Evolutionary conservation across 2,888 invertebrate genomes (phyloP), one percentile per base, ranked within the genome.

Genomic region (Heteropelma amictum): DNA sequence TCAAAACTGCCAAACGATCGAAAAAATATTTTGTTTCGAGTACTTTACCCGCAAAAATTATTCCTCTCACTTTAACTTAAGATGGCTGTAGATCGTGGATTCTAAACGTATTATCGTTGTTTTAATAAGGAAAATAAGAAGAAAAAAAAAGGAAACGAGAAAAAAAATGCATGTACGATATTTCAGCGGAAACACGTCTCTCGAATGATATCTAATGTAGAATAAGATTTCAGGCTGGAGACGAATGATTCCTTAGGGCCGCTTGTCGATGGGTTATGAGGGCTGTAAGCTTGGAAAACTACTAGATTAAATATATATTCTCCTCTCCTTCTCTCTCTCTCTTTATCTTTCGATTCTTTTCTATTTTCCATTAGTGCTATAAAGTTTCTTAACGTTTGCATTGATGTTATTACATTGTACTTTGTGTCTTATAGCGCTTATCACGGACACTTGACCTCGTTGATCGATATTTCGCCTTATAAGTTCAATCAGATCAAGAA

Each of bases 401-500:
- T 21, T 42, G 1, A 33, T 42, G 19, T 21, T 21, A 33, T 28
- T 28, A 14, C 14, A 23, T 17, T 54, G 3, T 21, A 3, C 2
- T 84, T 61, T 83, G 78, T 61, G 86, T 86, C 74, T 56, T 19
- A 5, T 93, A 99, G 99, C 92, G 99, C 99, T 70, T 99, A 99
- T 92, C 99, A 99, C 90, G 99, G 99, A 79, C 98, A 99, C 90
- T 93, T 99, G 89, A 95, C 95, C 72, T 95, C 98, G 77, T 94
- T 97, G 90, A 98, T 99, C 91, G 97, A 98, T 91, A 95, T 99
- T 87, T 99, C 98, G 80, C 98, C 99, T 67, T 99, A 99, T 93
- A 99, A 99, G 91, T 97, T 98, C 90, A 96, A 96, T 90, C 94
- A 95, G 84, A 95, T 96, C 69, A 96, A 96, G 83, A 93, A 94